Conservation (phyloP, 2,113 vertebrate species). For the Manacus vitellinus region DNA sequence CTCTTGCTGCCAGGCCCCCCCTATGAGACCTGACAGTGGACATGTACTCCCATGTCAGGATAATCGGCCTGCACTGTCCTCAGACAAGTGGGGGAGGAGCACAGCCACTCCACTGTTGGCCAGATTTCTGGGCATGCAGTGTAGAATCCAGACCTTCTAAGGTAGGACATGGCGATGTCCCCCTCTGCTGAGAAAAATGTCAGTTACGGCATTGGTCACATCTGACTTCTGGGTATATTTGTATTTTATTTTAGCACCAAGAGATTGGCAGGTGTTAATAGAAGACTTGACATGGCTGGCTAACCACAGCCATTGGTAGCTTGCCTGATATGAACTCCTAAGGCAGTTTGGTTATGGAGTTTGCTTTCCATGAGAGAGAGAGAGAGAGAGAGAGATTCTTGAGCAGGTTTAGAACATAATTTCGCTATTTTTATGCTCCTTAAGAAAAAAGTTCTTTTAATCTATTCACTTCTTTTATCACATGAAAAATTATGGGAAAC, state of each 20-base stretch:
- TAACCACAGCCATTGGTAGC: neutral
- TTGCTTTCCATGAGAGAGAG: neutral
- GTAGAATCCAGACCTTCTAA: slow-evolving; percentile 72
- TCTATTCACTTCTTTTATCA: neutral
- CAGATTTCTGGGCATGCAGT: slow-evolving; percentile 73
- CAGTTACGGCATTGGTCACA: slow-evolving; percentile 30
- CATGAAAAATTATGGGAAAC: neutral
- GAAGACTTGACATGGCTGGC: neutral
- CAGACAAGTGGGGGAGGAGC: slow-evolving; percentile 70
- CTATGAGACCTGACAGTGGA: slow-evolving; percentile 71
- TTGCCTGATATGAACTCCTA: neutral
- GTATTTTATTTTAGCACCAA: slow-evolving; percentile 25
- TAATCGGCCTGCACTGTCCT: slow-evolving; percentile 65
- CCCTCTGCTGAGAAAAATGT: slow-evolving; percentile 62
- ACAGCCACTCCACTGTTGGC: slow-evolving; percentile 68
- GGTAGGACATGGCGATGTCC: slow-evolving; percentile 68
- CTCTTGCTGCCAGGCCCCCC: slow-evolving; percentile 68
- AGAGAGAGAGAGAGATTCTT: neutral
- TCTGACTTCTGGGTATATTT: slow-evolving; percentile 45
- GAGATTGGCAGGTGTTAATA: slow-evolving; percentile 9
- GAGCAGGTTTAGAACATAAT: neutral
- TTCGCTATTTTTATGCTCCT: neutral
- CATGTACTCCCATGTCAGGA: slow-evolving; percentile 66
- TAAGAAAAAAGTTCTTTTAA: neutral
- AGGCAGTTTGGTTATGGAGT: neutral